Base-by-base conservation (phyloP, 1,140 invertebrate genomes). In the Reticulitermes speratus region DNA sequence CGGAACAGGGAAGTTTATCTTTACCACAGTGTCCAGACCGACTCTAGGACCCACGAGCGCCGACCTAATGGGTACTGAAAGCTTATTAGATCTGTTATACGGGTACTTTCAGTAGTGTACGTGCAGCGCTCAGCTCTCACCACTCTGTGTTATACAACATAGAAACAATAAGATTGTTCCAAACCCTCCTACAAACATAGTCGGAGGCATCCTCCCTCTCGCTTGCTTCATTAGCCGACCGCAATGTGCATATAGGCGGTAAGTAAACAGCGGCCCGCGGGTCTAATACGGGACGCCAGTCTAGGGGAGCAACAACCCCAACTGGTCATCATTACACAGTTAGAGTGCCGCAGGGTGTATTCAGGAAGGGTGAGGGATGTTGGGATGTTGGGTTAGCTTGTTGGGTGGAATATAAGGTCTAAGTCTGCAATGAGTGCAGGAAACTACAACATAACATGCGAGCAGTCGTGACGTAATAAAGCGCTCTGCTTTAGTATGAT, bases 151-250 rank as follows among this genome's bases (percentile, higher is more conserved):
- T 6, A 30, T 75, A 30, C n/a, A 75, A 75, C 65, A 75, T 9
- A 75, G 65, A 75, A 75, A 75, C 65, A 75, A 75, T 75, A 30
- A 75, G 65, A n/a, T 75, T 75, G 65, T 75, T 75, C 3, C 14
- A 75, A 75, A 25, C 65, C 65, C 65, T 75, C 65, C n/a, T 75
- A 25, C n/a, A 75, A 75, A 75, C 65, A 75, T 6, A 75, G 65
- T 25, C 25, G 25, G 16, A 65, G 25, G 65, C 65, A 30, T n/a
- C n/a, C 65, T 75, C n/a, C 65, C 65, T 30, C 65, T 9, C 65
- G n/a, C 65, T 75, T 30, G 65, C 65, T 75, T 75, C 65, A 75
- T 75, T 75, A 75, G 65, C n/a, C 65, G 65, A 75, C 65, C 65
- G 14, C 65, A 75, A 30, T 75, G 65, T 75, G 65, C n/a, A 75